Evolutionary conservation across 2,888 invertebrate species (phyloP).

Genomic region (Drosophila picticornis): DNA sequence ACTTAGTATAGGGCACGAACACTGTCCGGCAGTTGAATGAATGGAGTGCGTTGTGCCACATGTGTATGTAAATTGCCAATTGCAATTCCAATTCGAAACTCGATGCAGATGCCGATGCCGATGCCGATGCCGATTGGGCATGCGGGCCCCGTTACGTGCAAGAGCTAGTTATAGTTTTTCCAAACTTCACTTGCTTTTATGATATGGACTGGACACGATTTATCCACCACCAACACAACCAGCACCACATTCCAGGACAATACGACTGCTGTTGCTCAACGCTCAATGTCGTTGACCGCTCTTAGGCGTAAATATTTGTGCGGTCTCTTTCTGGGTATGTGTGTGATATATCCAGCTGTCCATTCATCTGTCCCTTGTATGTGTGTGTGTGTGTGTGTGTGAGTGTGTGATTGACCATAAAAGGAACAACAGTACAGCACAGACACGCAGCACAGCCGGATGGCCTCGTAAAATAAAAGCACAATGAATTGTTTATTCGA

Average conservation of each 20-base stretch:
- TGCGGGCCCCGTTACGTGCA: conserved; percentile 19
- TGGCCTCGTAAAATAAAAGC: conserved; percentile 56
- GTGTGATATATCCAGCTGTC: conserved; percentile 7
- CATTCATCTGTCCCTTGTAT: conserved; percentile 17
- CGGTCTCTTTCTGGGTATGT: conserved; percentile 13
- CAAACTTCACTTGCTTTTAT: conserved; percentile 26
- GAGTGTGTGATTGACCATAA: conserved; percentile 45
- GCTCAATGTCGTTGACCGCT: conserved; percentile 53
- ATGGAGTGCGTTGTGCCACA: conserved; percentile 75
- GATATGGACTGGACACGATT: conserved; percentile 11
- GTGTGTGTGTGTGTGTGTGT: conserved; percentile 3
- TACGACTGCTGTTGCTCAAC: conserved; percentile 11
- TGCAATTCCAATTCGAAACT: conserved; percentile 65
- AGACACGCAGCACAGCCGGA: conserved; percentile 28
- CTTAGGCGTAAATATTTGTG: conserved; percentile 75
- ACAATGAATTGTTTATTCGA: conserved; percentile 57
- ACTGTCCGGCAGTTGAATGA: conserved; percentile 63
- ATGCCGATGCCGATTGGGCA: conserved; percentile 13
- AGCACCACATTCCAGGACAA: not conserved
- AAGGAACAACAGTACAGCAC: conserved; percentile 31
- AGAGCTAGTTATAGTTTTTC: conserved; percentile 17
- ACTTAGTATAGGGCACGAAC: conserved; percentile 66
- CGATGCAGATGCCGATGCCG: conserved; percentile 32
- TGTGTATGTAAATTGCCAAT: conserved; percentile 79
- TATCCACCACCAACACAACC: not conserved